Percentiles rank a stretch among this genome's conserved stretches.
Evolutionary conservation across 2,888 invertebrate species (phyloP).

Genomic region (Aromia moschata): DNA sequence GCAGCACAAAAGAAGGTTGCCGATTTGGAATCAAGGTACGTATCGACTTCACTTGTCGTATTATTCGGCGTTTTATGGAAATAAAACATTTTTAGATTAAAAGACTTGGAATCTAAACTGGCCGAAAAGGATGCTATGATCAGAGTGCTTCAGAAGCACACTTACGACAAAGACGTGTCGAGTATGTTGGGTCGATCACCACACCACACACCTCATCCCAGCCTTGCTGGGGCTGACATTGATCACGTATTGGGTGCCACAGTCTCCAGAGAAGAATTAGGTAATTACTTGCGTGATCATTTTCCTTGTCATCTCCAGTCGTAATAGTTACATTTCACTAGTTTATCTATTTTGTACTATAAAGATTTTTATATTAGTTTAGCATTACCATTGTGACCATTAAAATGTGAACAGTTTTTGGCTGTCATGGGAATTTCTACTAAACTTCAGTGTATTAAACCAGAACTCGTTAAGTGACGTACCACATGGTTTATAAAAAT

Average conservation of each 20-base stretch:
- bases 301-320: too few species aligned
- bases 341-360: too few species aligned
- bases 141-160: constrained; percentile 84
- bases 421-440: too few species aligned
- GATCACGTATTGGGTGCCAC: constrained; percentile 63
- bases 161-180: constrained; percentile 74
- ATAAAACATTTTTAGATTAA: constrained; percentile 67
- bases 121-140: constrained; percentile 93
- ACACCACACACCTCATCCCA: constrained; percentile 66
- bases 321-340: too few species aligned
- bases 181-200: constrained; percentile 64
- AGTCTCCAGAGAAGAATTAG: constrained; percentile 63
- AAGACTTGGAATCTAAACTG: constrained; percentile 86
- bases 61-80: not conserved
- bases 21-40: constrained; percentile 82
- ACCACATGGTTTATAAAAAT: too few species aligned
- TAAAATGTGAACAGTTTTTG: too few species aligned
- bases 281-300: too few species aligned
- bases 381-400: too few species aligned
- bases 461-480: too few species aligned
- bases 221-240: constrained; percentile 63
- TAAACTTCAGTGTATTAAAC: too few species aligned
- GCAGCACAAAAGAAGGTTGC: constrained; percentile 86
- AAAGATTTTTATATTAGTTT: too few species aligned
- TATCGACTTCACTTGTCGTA: too few species aligned